phyloP scores from a whole-genome alignment of 2,113 vertebrate species.

The Canis aureus region DNA sequence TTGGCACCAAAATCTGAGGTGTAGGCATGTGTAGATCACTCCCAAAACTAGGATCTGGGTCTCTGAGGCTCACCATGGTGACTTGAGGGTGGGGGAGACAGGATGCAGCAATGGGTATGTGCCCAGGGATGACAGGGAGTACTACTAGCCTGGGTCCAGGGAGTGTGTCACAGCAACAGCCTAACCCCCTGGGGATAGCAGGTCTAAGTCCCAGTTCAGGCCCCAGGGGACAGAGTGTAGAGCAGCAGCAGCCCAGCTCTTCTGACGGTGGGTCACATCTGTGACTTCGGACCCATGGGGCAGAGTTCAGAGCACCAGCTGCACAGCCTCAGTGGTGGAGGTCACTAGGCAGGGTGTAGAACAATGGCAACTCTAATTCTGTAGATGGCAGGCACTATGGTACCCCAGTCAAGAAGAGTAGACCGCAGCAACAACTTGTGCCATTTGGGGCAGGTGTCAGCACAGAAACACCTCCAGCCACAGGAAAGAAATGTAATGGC shows the following conservation, averaged over 20 bases:
- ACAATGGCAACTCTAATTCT: not conserved
- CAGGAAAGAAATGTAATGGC: not conserved
- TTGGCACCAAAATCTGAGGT: not conserved
- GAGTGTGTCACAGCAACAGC: not conserved
- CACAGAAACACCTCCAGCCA: not conserved
- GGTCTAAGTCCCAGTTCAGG: not conserved
- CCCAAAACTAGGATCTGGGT: no score
- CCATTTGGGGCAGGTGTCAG: not conserved
- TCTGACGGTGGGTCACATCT: not conserved
- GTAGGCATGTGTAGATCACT: not conserved
- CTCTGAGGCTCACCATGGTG: not conserved
- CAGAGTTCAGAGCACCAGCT: not conserved
- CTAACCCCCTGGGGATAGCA: not conserved
- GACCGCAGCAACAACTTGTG: not conserved
- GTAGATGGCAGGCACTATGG: not conserved
- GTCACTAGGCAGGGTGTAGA: not conserved
- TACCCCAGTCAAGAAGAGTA: not conserved
- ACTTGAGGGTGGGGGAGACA: not conserved
- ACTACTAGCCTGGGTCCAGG: not conserved
- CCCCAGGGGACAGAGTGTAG: accelerated
- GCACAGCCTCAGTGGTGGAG: not conserved
- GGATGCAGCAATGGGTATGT: not conserved
- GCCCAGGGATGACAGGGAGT: not conserved
- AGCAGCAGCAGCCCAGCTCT: not conserved
- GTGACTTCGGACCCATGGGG: not conserved